Conservation (phyloP, 2,113 vertebrate genomes). For the Tichodroma muraria region DNA sequence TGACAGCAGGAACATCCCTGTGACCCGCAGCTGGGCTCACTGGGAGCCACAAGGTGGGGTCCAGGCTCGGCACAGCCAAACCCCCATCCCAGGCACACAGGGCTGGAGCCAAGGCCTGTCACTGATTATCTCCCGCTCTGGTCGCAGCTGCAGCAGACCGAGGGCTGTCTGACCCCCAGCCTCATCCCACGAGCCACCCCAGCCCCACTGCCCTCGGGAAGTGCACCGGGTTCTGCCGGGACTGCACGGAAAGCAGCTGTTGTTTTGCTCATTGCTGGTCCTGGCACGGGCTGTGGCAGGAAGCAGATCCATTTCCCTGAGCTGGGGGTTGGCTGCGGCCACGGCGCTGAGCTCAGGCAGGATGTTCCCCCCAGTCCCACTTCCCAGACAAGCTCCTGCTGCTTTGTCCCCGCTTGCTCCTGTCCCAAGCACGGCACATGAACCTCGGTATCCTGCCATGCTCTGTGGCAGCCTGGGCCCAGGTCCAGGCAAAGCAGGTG, state of each 20-base stretch:
- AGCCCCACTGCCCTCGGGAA: background rate
- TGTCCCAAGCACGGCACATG: rapidly evolving
- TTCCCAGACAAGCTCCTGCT: background rate
- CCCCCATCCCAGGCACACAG: background rate
- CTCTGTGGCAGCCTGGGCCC: background rate
- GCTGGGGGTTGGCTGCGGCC: background rate
- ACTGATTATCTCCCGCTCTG: background rate
- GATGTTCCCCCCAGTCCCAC: background rate
- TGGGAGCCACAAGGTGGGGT: background rate
- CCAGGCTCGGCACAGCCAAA: background rate
- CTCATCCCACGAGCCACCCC: rapidly evolving
- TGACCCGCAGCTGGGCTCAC: rapidly evolving
- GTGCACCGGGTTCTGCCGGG: background rate
- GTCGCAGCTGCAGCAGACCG: background rate
- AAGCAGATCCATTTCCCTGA: background rate
- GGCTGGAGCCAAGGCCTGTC: background rate
- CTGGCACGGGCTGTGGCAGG: background rate
- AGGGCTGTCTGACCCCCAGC: background rate
- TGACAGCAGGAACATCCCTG: background rate
- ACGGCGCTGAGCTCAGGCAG: background rate
- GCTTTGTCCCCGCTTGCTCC: background rate
- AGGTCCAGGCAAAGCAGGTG: background rate
- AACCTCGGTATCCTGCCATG: rapidly evolving
- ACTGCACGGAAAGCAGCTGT: background rate
- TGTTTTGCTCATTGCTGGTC: background rate